Conservation (phyloP, 2,888 invertebrate species). For the Drosophila greeni region DNA sequence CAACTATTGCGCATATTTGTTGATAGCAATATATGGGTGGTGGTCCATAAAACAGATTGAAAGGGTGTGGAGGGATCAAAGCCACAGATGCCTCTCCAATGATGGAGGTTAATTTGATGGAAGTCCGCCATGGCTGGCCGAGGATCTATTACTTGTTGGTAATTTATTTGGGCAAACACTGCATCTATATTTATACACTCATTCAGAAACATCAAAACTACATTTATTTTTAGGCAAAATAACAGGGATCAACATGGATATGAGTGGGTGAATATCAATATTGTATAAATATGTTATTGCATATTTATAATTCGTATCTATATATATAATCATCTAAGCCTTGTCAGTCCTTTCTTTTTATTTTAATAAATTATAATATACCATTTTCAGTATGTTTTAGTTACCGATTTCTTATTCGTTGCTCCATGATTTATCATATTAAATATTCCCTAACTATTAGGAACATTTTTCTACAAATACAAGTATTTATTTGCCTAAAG, state of each 20-base stretch:
- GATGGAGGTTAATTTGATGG: constrained; percentile 2
- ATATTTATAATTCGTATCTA: too few relatives aligned
- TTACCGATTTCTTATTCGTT: too few relatives aligned
- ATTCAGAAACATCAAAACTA: constrained; percentile 1
- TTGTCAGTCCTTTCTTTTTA: not conserved
- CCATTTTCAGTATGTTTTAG: not conserved
- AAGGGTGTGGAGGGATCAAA: constrained; percentile 24
- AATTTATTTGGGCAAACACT: constrained; percentile 1
- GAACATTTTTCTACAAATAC: not conserved
- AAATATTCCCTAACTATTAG: not conserved
- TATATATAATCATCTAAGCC: too few relatives aligned
- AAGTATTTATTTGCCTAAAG: constrained; percentile 36
- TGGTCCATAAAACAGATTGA: constrained; percentile 19
- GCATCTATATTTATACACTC: not conserved
- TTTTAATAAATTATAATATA: not conserved
- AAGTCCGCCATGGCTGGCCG: not conserved
- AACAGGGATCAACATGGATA: not conserved
- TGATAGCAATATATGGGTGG: constrained; percentile 18
- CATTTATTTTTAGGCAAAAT: constrained; percentile 1
- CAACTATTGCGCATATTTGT: constrained; percentile 43
- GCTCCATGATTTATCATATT: not conserved
- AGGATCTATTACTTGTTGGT: constrained; percentile 8
- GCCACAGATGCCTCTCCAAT: not conserved
- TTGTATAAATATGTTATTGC: not conserved
- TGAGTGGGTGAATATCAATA: not conserved